These are phyloP conservation scores for Ridgeia piscesae DNA, from an alignment of 1,140 invertebrate genomes.

Conservation along the genomic window DNA sequence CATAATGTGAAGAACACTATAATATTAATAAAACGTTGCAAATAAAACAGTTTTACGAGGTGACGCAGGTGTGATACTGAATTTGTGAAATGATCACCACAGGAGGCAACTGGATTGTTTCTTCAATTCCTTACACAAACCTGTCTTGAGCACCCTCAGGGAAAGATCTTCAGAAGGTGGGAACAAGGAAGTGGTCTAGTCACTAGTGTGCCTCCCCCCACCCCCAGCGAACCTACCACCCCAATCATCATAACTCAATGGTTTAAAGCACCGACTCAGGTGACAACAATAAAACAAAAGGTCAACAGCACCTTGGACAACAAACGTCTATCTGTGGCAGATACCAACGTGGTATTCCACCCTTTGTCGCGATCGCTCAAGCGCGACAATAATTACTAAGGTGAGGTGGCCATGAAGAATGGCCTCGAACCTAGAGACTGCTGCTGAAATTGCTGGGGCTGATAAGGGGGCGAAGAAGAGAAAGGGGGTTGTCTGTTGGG, in stretches of 20 bases:
- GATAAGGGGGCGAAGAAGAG: neutral
- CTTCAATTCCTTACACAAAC: neutral
- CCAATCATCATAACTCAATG: neutral
- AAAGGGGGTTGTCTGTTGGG: neutral
- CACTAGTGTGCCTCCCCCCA: neutral
- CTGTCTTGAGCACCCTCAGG: neutral
- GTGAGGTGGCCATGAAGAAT: neutral
- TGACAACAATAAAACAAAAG: neutral
- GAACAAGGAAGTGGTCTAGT: neutral
- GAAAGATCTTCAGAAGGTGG: too few relatives aligned
- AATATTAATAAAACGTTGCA: too few relatives aligned
- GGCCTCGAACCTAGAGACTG: neutral
- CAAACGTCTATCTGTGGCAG: neutral
- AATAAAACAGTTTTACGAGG: too few relatives aligned
- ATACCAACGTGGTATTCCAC: neutral
- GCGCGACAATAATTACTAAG: neutral
- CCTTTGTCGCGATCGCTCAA: neutral
- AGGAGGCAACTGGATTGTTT: neutral
- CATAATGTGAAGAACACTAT: too few relatives aligned
- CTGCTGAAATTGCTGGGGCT: neutral
- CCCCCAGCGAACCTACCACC: neutral
- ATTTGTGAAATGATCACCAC: neutral
- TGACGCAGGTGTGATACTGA: neutral
- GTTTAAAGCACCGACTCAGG: neutral
- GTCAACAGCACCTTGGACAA: neutral